A percentile compares a stretch with the other conserved stretches of the same genome.
Evolutionary conservation across 2,797 vertebrate species (phyloP).

Genomic region (Phoebastria nigripes): DNA sequence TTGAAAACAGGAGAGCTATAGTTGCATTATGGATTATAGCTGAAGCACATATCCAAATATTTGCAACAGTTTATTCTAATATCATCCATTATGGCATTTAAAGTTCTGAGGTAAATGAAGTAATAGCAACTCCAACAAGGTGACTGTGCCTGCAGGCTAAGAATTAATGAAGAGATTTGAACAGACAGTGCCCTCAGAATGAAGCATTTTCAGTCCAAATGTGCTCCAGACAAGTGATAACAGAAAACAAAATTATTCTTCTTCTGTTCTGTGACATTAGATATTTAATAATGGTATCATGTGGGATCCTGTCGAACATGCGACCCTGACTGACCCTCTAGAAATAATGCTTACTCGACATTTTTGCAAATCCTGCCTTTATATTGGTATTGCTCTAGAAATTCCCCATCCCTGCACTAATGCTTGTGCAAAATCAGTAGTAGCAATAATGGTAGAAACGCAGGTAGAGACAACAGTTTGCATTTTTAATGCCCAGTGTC

Average conservation of each 20-base stretch:
- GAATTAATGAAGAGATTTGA: not conserved
- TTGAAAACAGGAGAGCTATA: not conserved
- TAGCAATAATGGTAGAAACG: not conserved
- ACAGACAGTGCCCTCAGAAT: not conserved
- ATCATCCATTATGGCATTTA: rapidly evolving
- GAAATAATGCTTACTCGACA: not conserved
- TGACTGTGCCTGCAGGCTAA: not conserved
- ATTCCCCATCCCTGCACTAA: not conserved
- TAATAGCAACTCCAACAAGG: not conserved
- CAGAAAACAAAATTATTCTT: not conserved
- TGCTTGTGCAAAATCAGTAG: not conserved
- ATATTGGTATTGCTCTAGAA: not conserved
- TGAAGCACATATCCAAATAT: not conserved
- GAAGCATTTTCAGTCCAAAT: not conserved
- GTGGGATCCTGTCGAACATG: not conserved
- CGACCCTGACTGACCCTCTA: not conserved
- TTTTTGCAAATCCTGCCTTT: not conserved
- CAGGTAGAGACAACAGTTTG: rapidly evolving
- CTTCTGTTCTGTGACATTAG: not conserved
- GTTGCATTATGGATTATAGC: not conserved
- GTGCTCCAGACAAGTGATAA: not conserved
- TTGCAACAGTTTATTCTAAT: not conserved
- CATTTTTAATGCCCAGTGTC: not conserved
- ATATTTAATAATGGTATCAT: not conserved
- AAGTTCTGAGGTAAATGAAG: not conserved